These are phyloP conservation scores for Oryctolagus cuniculus DNA, from an alignment of 2,113 vertebrate species.

Conservation along the genomic window mOryCun1.1 NC_091450.1:6376001-6376500, in stretches of 20 bases:
- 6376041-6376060: neutral
- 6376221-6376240: neutral
- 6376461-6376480: neutral
- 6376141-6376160: neutral
- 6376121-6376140: neutral
- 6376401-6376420: neutral
- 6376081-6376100: neutral
- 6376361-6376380: neutral
- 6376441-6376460: neutral
- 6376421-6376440: constrained; percentile 38
- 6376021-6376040: neutral
- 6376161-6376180: neutral
- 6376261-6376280: constrained; percentile 3
- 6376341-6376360: neutral
- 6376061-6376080: no score
- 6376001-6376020: neutral
- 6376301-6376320: neutral
- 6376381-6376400: neutral
- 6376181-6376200: constrained; percentile 1
- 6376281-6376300: constrained; percentile 27
- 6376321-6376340: neutral
- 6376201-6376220: constrained; percentile 6
- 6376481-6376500: constrained; percentile 47
- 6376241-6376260: neutral
- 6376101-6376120: neutral